Conservation (phyloP, 2,888 invertebrate genomes). For the Mactromeris polynyma region DNA sequence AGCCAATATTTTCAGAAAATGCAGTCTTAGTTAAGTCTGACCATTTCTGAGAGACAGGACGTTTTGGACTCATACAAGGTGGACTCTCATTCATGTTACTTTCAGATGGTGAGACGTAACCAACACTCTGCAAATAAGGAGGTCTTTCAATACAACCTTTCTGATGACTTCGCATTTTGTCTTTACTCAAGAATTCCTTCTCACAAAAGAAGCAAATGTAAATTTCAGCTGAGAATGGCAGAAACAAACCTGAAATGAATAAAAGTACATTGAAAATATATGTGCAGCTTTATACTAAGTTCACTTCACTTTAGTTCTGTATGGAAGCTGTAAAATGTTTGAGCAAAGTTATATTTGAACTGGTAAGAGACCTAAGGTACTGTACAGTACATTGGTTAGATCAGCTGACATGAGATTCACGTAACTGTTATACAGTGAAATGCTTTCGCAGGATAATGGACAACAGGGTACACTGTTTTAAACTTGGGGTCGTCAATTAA, state of each 20-base stretch:
- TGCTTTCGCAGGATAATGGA: too few relatives aligned
- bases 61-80: constrained; percentile 60
- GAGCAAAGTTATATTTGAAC: too few relatives aligned
- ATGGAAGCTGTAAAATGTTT: too few relatives aligned
- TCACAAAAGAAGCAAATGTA: constrained; percentile 84
- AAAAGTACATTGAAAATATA: too few relatives aligned
- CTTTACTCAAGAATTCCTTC: constrained; percentile 78
- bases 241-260: constrained; percentile 52
- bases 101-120: constrained; percentile 38
- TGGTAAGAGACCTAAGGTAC: too few relatives aligned
- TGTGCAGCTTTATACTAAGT: too few relatives aligned
- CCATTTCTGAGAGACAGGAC: constrained; percentile 19
- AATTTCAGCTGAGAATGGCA: constrained; percentile 76
- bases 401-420: too few relatives aligned
- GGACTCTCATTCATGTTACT: constrained; percentile 35
- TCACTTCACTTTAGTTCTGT: too few relatives aligned
- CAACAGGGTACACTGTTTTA: too few relatives aligned
- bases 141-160: constrained; percentile 74
- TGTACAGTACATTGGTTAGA: too few relatives aligned
- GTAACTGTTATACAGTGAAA: too few relatives aligned
- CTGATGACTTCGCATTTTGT: constrained; percentile 79
- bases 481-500: too few relatives aligned
- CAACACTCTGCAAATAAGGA: constrained; percentile 67
- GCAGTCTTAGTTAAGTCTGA: constrained; percentile 43
- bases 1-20: constrained; percentile 68